These are phyloP conservation scores for Ditula angustiorana DNA, from an alignment of 2,888 invertebrate genomes.

Conservation along the genomic window DNA sequence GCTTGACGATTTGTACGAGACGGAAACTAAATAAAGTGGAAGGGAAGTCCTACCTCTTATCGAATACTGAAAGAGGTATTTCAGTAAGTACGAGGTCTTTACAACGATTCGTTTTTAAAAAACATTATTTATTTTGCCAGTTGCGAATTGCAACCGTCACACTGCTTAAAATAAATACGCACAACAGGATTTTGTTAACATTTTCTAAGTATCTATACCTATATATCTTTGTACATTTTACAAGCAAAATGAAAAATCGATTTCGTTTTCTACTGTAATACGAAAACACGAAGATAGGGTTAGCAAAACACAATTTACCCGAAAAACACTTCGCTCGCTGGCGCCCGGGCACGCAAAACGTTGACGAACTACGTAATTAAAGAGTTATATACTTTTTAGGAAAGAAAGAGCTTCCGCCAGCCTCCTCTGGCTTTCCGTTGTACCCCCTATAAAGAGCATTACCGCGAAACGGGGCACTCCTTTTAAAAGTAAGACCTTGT, in stretches of 20 bases:
- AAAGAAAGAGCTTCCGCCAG: constrained; percentile 17
- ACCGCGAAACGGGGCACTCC: constrained; percentile 12
- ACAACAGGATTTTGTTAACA: neutral
- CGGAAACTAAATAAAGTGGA: constrained; percentile 5
- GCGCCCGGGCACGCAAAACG: constrained; percentile 12
- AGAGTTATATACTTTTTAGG: constrained; percentile 27
- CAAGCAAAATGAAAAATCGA: constrained; percentile 19
- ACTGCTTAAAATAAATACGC: too few relatives aligned
- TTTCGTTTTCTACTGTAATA: constrained; percentile 18
- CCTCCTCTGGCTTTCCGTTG: neutral
- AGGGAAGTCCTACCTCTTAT: neutral
- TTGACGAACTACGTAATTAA: constrained; percentile 34
- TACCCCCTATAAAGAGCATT: constrained; percentile 17
- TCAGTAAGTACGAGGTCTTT: neutral
- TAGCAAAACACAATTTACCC: constrained; percentile 23
- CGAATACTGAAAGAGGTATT: neutral
- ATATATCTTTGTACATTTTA: neutral
- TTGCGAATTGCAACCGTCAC: too few relatives aligned
- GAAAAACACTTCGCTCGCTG: constrained; percentile 8
- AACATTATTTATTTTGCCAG: neutral
- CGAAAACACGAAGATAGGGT: constrained; percentile 18
- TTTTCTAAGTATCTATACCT: too few relatives aligned
- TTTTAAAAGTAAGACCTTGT: constrained; percentile 26
- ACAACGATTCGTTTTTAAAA: neutral
- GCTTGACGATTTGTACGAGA: constrained; percentile 2